Base-by-base conservation (phyloP, 2,797 vertebrate genomes). In the Ctenochaetus hawaiiensis region DNA sequence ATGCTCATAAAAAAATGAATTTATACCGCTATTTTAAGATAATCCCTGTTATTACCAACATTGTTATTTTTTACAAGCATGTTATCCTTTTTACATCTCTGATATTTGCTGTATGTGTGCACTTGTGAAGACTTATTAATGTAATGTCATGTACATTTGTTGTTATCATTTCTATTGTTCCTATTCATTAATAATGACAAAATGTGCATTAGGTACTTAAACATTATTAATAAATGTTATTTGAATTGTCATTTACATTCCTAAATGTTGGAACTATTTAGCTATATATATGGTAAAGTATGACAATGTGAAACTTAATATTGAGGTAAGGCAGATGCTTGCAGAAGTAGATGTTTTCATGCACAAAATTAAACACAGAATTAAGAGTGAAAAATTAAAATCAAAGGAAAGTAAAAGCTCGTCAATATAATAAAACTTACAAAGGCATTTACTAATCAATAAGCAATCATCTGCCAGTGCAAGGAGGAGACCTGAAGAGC, bases 401-500 rank as follows among this genome's bases (percentile, higher is more conserved):
- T 80, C 16, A 60, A 58, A 66, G 17, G 7, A 65, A 67, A 51
- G 12, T 43, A 51, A 71, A 71, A 48, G 3, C 16, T 18, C 9
- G 41, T 72, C 22, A 73, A 44, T 75, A 53, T 8, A 13, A 20
- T 59, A 71, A 78, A 83, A 70, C 43, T 30, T 34, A n/a, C 54
- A 57, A 26, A 72, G 62, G 72, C 17, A 23, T 60, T 61, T 20
- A 39, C 7, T 8, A 60, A 84, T 91, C 85, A 72, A 85, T 88
- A 71, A 49, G 39, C 58, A 78, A 86, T 84, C 23, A 71, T 80
- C 67, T 78, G 65, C 78, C 67, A 61, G 39, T 49, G 67, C 47
- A 54, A 65, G 64, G 14, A 85, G 47, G 57, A 61, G 75, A 74
- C 44, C 53, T 54, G 34, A 73, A 70, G 60, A 75, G 57, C 54